Percentiles rank a stretch among this genome's conserved stretches.
These are phyloP conservation scores for Chrysodeixis includens DNA, from an alignment of 2,888 invertebrate genomes.

Conservation along the genomic window DNA sequence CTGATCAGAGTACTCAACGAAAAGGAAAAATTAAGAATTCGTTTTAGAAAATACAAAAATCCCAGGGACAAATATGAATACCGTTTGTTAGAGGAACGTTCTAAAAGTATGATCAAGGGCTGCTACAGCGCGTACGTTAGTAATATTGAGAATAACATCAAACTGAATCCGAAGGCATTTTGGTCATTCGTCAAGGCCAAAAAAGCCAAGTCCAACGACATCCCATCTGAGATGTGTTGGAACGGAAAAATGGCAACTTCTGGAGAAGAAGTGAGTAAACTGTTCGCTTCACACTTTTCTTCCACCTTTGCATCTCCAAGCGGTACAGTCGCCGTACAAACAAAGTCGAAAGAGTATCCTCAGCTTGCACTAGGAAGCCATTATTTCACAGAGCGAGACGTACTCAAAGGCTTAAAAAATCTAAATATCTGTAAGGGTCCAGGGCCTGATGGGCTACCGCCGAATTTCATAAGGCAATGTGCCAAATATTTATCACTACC, in stretches of 20 bases:
- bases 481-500: not conserved
- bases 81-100: not conserved
- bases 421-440: conserved; percentile 5
- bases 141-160: not conserved
- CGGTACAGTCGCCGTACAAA: not conserved
- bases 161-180: no score
- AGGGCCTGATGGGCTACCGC: conserved; percentile 15
- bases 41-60: conserved; percentile 15
- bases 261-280: not conserved
- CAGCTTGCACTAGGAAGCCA: not conserved
- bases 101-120: not conserved
- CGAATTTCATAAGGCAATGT: not conserved
- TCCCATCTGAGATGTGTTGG: not conserved
- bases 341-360: not conserved
- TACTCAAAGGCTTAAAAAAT: conserved; percentile 5
- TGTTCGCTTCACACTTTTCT: not conserved
- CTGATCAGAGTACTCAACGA: conserved; percentile 1
- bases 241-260: not conserved
- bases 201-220: not conserved
- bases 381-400: not conserved
- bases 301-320: not conserved
- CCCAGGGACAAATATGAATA: conserved; percentile 10
- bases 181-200: conserved; percentile 10
- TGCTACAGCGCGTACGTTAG: not conserved
- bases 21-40: conserved; percentile 10